These are phyloP conservation scores for Parotocinclus haroldoi DNA, from an alignment of 2,797 vertebrate species.

Conservation along the genomic window DNA sequence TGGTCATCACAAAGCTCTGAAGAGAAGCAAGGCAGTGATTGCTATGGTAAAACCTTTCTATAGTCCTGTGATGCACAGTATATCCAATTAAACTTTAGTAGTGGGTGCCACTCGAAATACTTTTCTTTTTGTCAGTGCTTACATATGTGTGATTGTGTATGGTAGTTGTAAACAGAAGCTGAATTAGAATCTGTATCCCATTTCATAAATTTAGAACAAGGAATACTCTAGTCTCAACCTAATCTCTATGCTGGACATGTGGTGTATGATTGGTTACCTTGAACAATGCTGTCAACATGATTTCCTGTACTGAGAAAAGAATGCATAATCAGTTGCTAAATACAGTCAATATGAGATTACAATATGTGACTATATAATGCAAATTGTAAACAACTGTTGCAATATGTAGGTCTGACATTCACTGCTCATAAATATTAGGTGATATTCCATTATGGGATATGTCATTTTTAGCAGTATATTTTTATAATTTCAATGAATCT, in stretches of 20 bases:
- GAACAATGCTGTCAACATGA: background rate
- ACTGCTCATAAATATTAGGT: no score
- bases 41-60: conserved; percentile 25
- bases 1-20: conserved; percentile 29
- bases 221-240: background rate
- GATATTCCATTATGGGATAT: no score
- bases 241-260: background rate
- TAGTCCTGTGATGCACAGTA: conserved; percentile 21
- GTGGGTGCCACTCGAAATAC: conserved; percentile 33
- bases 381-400: no score
- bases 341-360: no score
- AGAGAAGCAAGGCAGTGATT: conserved; percentile 46
- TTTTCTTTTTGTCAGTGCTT: conserved; percentile 36
- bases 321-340: background rate
- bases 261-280: background rate
- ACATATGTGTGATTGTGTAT: conserved; percentile 31
- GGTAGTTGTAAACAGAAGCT: conserved; percentile 52
- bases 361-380: no score
- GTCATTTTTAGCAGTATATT: no score
- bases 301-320: background rate
- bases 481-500: no score
- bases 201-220: conserved; percentile 11
- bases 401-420: no score
- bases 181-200: conserved; percentile 32
- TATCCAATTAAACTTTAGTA: conserved; percentile 34